Base-by-base conservation (phyloP, 2,113 vertebrate genomes). In the Ploceus nigricollis region DNA sequence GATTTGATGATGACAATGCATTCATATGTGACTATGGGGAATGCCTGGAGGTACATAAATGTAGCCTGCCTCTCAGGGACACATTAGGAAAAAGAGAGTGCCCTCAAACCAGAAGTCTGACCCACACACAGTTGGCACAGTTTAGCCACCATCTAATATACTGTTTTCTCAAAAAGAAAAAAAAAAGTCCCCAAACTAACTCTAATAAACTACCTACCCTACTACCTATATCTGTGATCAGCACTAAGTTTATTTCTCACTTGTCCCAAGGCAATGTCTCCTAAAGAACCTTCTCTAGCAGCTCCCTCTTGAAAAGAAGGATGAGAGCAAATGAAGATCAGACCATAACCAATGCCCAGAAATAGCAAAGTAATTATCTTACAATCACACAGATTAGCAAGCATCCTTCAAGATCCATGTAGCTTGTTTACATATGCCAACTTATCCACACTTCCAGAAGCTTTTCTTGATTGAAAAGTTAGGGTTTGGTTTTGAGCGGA, bases 21-120 rank as follows among this genome's bases (percentile, higher is more conserved):
- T 30, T 58, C 51, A 63, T 5, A 1, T 33, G 13, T 25, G 16
- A 58, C 50, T 25, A 50, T 0, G 0, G 50, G 50, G 54, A 81
- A 77, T 13, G n/a, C 50, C 61, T 82, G n/a, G 21, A 91, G 51
- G 24, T 15, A 42, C 18, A 42, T 5, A 44, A 31, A 50, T 2
- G 5, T 1, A 75, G 54, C 22, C 51, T 76, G 47, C 33, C 28
- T 71, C 37, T 30, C 37, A 88, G 47, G 39, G 9, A 45, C 28
- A 37, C 5, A 19, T 19, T 6, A 63, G 15, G 37, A 44, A 82
- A 61, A 70, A 23, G 5, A 57, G 3, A 61, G 5, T 19, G 8
- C n/a, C 20, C 24, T 87, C 80, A 81, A 61, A 87, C 27, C 40
- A 72, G 4, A 76, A 50, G 12, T 57, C 22, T 81, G 50, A 31